Percentiles rank a stretch among this genome's conserved stretches.
Conservation (phyloP, 2,797 vertebrate species). For the Thalassophryne amazonica region DNA sequence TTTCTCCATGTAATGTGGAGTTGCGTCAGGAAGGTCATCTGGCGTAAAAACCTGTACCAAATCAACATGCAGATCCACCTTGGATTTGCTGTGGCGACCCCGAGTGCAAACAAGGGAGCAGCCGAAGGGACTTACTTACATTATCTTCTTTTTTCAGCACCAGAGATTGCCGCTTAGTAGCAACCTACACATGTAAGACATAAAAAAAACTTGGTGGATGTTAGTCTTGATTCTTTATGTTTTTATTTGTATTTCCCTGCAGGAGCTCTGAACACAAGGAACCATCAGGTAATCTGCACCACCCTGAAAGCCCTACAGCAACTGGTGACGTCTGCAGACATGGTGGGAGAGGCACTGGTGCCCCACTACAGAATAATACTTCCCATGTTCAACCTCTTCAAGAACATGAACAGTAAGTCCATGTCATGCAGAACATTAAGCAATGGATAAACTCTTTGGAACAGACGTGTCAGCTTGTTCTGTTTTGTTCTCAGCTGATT, state of each 20-base stretch:
- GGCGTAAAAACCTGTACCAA: no score
- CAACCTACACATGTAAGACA: no score
- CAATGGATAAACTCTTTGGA: constrained; percentile 22
- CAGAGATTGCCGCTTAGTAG: no score
- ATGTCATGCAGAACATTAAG: constrained; percentile 2
- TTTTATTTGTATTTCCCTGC: constrained; percentile 1
- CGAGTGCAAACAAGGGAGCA: no score
- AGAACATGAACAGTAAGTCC: constrained; percentile 90
- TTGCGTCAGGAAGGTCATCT: no score
- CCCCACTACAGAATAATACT: constrained; percentile 95
- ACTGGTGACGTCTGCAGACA: constrained; percentile 87
- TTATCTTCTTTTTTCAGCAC: no score
- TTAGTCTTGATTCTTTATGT: constrained; percentile 2
- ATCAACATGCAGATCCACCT: no score
- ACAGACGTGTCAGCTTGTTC: constrained; percentile 11
- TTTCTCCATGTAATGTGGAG: no score
- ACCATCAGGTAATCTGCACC: constrained; percentile 86
- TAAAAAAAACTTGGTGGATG: no score
- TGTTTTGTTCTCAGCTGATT: constrained; percentile 9
- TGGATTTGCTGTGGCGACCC: no score
- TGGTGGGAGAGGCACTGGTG: constrained; percentile 80
- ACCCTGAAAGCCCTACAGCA: constrained; percentile 92
- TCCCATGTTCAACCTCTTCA: constrained; percentile 92
- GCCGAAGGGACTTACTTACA: no score
- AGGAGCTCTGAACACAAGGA: constrained; percentile 92